Conservation (phyloP, 1,140 invertebrate genomes). For the Drosophila elegans region DNA sequence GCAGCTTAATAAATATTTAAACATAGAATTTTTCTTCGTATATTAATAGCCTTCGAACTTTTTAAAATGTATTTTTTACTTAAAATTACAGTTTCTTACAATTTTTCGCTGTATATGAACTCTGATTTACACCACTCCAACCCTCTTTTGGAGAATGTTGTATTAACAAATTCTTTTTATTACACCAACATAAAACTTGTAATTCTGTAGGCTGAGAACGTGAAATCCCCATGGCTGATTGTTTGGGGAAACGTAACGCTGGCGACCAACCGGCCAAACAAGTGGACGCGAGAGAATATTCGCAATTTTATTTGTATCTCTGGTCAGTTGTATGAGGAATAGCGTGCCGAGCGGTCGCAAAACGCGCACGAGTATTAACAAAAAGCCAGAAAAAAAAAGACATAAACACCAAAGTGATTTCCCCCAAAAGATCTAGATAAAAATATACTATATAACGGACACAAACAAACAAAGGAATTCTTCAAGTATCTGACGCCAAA, state of each 20-base stretch:
- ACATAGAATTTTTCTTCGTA: too few species aligned
- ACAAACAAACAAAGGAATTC: conserved; percentile 55
- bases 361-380: conserved; percentile 54
- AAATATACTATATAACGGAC: conserved; percentile 9
- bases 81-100: too few species aligned
- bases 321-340: conserved; percentile 64
- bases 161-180: not conserved
- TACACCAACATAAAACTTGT: conserved; percentile 35
- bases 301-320: conserved; percentile 23
- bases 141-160: not conserved
- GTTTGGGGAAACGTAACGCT: conserved; percentile 31
- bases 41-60: too few species aligned
- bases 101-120: not conserved
- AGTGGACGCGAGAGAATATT: conserved; percentile 30
- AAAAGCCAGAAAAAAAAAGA: conserved; percentile 2
- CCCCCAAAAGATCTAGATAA: conserved; percentile 23
- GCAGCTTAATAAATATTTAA: too few species aligned
- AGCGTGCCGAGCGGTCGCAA: conserved; percentile 62
- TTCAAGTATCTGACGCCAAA: not conserved
- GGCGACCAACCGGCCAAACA: conserved; percentile 36
- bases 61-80: too few species aligned
- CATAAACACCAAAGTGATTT: conserved; percentile 8
- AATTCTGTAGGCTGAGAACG: conserved; percentile 28
- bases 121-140: conserved; percentile 18
- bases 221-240: conserved; percentile 36